A percentile compares a stretch with the other conserved stretches of the same genome.
phyloP scores from a whole-genome alignment of 35 echinoderm and acorn worm genomes.

The Ophioderma brevispina region DNA sequence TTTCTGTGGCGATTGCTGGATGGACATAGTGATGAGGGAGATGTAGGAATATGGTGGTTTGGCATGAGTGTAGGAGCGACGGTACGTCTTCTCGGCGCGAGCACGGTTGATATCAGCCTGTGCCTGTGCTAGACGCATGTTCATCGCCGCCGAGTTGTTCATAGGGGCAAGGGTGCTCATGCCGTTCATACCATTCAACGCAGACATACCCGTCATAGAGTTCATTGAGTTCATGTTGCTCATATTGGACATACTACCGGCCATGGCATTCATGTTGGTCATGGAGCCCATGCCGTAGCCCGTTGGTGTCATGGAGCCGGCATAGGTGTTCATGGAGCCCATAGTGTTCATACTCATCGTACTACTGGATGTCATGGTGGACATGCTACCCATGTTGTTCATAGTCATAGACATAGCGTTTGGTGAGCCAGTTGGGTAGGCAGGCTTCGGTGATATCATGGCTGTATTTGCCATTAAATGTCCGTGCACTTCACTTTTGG shows the following conservation, averaged over 20 bases:
- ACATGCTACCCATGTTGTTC: constrained; percentile 37
- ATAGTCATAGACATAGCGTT: constrained; percentile 61
- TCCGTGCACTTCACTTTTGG: not conserved
- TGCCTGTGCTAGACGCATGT: constrained; percentile 88
- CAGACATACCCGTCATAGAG: constrained; percentile 51
- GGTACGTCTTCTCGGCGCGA: constrained; percentile 93
- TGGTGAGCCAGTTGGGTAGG: constrained; percentile 81
- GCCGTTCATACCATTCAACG: constrained; percentile 75
- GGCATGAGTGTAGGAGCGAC: constrained; percentile 98
- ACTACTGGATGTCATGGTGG: constrained; percentile 70
- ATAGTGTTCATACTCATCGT: constrained; percentile 52
- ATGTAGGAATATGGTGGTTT: constrained; percentile 99
- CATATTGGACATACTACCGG: constrained; percentile 73
- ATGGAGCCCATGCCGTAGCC: constrained; percentile 60
- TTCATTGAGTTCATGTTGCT: constrained; percentile 88
- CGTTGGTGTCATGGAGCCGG: constrained; percentile 52
- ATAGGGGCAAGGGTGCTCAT: constrained; percentile 57
- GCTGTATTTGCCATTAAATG: constrained; percentile 63
- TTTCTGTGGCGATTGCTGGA: constrained; percentile 90
- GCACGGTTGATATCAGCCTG: constrained; percentile 72
- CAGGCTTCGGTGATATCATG: constrained; percentile 97
- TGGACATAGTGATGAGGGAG: constrained; percentile 99
- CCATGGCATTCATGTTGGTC: constrained; percentile 73
- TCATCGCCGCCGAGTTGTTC: constrained; percentile 81
- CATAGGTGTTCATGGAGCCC: constrained; percentile 80